Conservation (phyloP, 1,140 invertebrate species). For the Zaprionus ghesquierei region DNA sequence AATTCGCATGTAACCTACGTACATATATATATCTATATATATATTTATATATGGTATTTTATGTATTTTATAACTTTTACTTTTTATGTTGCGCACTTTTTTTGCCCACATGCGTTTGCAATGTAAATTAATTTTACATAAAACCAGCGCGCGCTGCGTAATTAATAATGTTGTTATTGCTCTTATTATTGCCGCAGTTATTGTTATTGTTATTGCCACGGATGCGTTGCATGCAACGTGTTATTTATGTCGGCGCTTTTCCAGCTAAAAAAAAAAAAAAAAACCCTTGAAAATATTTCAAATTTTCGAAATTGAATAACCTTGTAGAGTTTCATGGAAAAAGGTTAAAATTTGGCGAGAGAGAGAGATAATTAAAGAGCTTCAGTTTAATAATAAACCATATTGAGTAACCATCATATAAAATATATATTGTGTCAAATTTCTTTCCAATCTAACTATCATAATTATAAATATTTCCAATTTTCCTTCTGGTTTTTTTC, state of each 20-base stretch:
- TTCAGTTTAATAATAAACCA: no score
- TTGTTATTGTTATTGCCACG: neutral
- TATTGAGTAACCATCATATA: no score
- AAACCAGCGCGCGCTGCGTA: neutral
- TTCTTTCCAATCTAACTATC: no score
- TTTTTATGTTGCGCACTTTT: conserved; percentile 6
- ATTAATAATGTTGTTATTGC: conserved; percentile 31
- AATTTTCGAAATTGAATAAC: neutral
- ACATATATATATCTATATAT: no score
- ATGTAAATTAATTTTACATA: conserved; percentile 1
- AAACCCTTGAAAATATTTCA: neutral
- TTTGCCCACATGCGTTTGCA: conserved; percentile 24
- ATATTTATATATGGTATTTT: no score
- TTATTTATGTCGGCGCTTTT: conserved; percentile 37
- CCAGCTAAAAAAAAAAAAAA: neutral
- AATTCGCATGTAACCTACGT: conserved; percentile 55
- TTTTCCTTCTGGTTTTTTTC: neutral
- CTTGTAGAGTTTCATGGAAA: neutral
- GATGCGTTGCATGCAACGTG: neutral
- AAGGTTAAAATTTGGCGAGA: neutral
- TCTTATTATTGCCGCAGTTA: neutral
- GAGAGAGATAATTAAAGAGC: neutral
- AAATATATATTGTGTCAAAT: no score
- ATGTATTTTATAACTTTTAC: conserved; percentile 8
- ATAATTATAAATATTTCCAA: neutral